Evolutionary conservation across 2,888 invertebrate genomes (phyloP), one percentile per base, ranked within the genome.

Genomic region (Pachliopta kotzebuea): DNA sequence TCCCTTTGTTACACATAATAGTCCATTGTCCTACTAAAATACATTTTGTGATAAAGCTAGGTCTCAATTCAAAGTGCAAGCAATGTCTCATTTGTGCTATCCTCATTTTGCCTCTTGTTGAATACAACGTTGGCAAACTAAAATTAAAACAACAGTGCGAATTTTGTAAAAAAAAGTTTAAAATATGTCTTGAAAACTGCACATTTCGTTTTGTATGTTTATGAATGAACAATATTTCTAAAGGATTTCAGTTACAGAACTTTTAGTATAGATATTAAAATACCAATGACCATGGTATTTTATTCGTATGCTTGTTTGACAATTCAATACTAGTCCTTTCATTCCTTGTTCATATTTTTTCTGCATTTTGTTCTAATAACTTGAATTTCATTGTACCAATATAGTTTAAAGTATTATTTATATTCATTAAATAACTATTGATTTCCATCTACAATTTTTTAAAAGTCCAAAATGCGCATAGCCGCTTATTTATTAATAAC

Each of bases 41-140:
- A 21, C 21, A 56, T 21, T 50, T 23, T 49, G 61, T 49, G 26
- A 61, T 55, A 57, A 23, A 18, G 56, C 56, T 45, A 49, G 55
- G 55, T 45, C 42, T n/a, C 45, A 26, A 31, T 56, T 50, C 49
- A 62, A 56, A 62, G 56, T 62, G 50, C 31, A 50, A 56, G 42
- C 56, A 45, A 24, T 45, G 55, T 9, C 21, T 0, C 56, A 37
- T 49, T 49, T n/a, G 29, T n/a, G 21, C 50, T 31, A 50, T 29
- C 31, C 56, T 31, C 37, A 24, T 56, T 52, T 20, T 52, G 62
- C 26, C 21, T 18, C 37, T 49, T 62, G 53, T 56, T 56, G 56
- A 62, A 52, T 23, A 26, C 24, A 50, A 57, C 3, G 11, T 14
- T 54, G 42, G 53, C 37, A 21, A 23, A 31, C 53, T 37, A 60